Evolutionary conservation across 2,797 vertebrate species (phyloP), one percentile per base, ranked within the genome.

Genomic region (Crocodylus rhombifer): DNA sequence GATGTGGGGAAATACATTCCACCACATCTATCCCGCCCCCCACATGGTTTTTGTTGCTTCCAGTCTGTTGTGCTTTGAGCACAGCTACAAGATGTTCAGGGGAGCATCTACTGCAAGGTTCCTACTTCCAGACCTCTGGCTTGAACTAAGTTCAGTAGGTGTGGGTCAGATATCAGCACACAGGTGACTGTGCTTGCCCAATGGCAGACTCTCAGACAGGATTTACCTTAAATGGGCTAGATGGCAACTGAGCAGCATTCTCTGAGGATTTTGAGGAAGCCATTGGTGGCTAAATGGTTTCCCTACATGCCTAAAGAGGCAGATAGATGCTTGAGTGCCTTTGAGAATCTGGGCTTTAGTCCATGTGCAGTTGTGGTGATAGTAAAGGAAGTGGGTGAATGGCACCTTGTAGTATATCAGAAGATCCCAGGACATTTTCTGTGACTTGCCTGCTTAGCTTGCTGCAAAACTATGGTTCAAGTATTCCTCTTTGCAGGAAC

Each of bases 361-460:
- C 65, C 30, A 4, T 14, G 11, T 3, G 3, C 26, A 62, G 33
- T 5, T 74, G 15, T 0, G 0, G 36, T 15, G 25, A 79, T 5
- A 15, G 12, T 76, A 6, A 36, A 33, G 51, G 69, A 73, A 73
- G 9, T 51, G 25, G 42, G 20, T 3, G 28, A 87, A 85, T 89
- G 17, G 14, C 28, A 77, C 26, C 11, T 30, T 16, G 28, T 17
- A 11, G 36, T 86, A 36, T 55, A 64, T 21, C 23, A 58, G 33
- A 10, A 6, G 1, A 25, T 7, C 75, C 58, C 25, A 6, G 2
- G 2, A 8, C 7, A 87, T 85, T 80, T 65, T 16, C 5, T n/a
- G 14, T 60, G 15, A 14, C 9, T 51, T 51, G 42, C 42, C 6
- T 87, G 25, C 3, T 76, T 73, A 21, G 25, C 10, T 5, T 2